Base-by-base conservation (phyloP, 64 coral and sea anemone genomes). In the Montipora foliosa region DNA sequence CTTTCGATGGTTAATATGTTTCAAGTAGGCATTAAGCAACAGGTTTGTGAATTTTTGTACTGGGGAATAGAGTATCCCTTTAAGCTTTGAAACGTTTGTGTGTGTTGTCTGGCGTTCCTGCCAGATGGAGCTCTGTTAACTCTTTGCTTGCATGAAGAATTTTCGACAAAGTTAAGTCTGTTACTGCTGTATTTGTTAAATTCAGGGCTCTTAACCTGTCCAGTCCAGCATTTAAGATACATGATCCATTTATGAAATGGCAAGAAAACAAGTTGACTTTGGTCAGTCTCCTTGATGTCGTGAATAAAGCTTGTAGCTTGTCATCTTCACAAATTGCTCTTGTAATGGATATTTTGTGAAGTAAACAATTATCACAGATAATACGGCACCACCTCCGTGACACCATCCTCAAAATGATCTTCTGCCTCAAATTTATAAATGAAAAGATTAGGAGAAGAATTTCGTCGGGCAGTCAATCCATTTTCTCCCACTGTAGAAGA, bases 401-500 rank as follows among this genome's bases (percentile, higher is more conserved):
- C 8, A 80, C 49, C 2, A 5, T 6, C 8, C 49, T 5, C 78
- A 80, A 57, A 55, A 55, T 7, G 24, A 80, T 55, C 16, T 50
- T 19, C 47, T 80, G 16, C 8, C 17, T 55, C 2, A 80, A 55
- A 55, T 20, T 6, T 4, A 80, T 9, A 17, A 80, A 80, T 5
- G 50, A 80, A 55, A 80, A 80, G 47, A 80, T 80, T 9, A 49
- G 50, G 6, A 57, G 17, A 2, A 80, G 78, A 55, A 80, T n/a
- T 57, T 57, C 78, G 7, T 80, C 78, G 5, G 49, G 78, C 49
- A 80, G 78, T 20, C 64, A 67, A 86, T 87, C 0, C 51, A 5
- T 64, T 87, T 87, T 87, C n/a, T 15, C 16, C 84, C 5, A n/a
- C 51, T 87, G 55, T 87, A 66, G 62, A 68, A n/a, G 84, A 87